Evolutionary conservation across 1,140 invertebrate genomes (phyloP), one percentile per base, ranked within the genome.

Genomic region (Teleopsis dalmanni): DNA sequence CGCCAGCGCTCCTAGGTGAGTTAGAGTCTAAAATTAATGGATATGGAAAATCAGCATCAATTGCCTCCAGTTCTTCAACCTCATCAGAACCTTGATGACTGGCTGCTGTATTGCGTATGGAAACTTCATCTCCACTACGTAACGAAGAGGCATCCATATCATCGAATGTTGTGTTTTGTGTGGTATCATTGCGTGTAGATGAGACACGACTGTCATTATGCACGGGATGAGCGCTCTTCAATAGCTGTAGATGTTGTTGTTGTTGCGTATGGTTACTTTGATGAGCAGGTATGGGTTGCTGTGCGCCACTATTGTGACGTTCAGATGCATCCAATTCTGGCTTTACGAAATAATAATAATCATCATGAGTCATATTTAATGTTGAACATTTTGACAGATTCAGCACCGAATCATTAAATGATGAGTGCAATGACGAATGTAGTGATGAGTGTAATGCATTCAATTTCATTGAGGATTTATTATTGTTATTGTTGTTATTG

Each of bases 11-110:
- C 16, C 25, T 43, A 35, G 62, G 62, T 25, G 62, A 65, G 51
- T 66, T 63, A 0, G 64, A 64, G 34, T 65, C 65, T 6, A 68
- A 52, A 22, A 68, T 68, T 7, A 68, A 50, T 9, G 65, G 65
- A 60, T 68, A 68, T 2, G 65, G 65, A 16, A 68, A 68, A 27
- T 68, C 65, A 0, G 64, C 65, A 49, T 68, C 65, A n/a, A 68
- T 68, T 13, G 62, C 65, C 35, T 68, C 65, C 34, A 68, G 45
- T 34, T 68, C 65, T 46, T 68, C 65, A 4, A 68, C 60, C 27
- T 60, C 64, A 37, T 68, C 62, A 10, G 64, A 65, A 4, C 48
- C 61, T 34, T 62, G 55, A 42, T 51, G 26, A 23, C 43, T 50
- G 7, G 36, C 10, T 8, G 37, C 42, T 1, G 33, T 25, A 49